Base-by-base conservation (phyloP, 2,113 vertebrate genomes). In the Atractosteus spatula region DNA sequence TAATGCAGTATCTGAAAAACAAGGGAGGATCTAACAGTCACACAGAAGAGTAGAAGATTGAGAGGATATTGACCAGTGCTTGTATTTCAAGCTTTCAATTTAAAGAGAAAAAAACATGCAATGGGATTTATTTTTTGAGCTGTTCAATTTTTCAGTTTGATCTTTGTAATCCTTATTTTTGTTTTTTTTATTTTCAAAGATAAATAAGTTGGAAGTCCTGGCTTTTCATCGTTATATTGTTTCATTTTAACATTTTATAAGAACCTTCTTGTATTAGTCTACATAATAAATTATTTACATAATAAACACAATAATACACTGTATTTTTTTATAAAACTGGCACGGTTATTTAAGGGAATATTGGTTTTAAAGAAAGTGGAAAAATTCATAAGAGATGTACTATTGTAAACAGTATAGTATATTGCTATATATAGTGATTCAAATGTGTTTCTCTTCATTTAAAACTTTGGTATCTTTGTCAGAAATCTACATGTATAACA, bases 201-300 rank as follows among this genome's bases (percentile, higher is more conserved):
- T 90, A 89, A 90, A 90, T 89, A 83, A 84, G 82, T 80, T 86
- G 85, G 84, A 86, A 86, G 85, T 88, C 83, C 83, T 88, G 84
- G 81, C 83, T 86, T 90, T 91, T 89, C 87, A 88, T 91, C 88
- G 88, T 91, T 88, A 89, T 87, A 90, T 91, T 90, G 90, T 91
- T 91, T 85, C 84, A 87, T 79, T 92, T 90, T 90, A 90, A 89
- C 88, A 91, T 91, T 92, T 91, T 90, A 90, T 90, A 90, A 86
- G 84, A 85, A 86, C 83, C 79, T 81, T 85, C 86, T 79, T 82
- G 87, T 88, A 87, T 88, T 91, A 91, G 85, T 91, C 83, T 71
- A 81, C 80, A 78, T 82, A 73, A 89, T 92, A 74, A 91, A 92
- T 91, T 86, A 88, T 92, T 92, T 70, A 92, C 89, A 84, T 83